Evolutionary conservation across 2,888 invertebrate species (phyloP), one percentile per base, ranked within the genome.

Genomic region (Pycnomerus fuliginosus): DNA sequence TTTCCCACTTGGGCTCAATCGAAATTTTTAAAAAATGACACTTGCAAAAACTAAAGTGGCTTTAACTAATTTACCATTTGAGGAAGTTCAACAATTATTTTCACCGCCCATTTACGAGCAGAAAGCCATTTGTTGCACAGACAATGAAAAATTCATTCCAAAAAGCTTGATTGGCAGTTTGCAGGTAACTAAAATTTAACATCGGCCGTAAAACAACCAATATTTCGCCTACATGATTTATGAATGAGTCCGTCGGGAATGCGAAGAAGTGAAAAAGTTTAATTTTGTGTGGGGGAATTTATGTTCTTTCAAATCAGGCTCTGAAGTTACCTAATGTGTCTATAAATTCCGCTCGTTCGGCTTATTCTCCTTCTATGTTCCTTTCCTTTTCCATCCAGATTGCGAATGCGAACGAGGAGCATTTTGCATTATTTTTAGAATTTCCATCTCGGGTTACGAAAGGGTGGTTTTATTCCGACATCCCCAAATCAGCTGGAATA

Each of bases 181-280:
- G n/a, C n/a, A n/a, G n/a, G n/a, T n/a, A n/a, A n/a, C n/a, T n/a
- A n/a, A n/a, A n/a, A n/a, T n/a, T n/a, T n/a, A n/a, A n/a, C n/a
- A n/a, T n/a, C n/a, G n/a, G n/a, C n/a, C n/a, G n/a, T n/a, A n/a
- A n/a, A n/a, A n/a, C n/a, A n/a, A 48, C 29, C 47, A 42, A 56
- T 51, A 55, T 55, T 55, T 52, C 43, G 41, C 43, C 22, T 46
- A 32, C 47, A 55, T 61, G 61, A 64, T 64, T 61, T 64, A 64
- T 60, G 58, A 55, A 56, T 52, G 52, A 47, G 50, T 52, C 56
- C 46, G 50, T 48, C 40, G 58, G 56, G 52, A 47, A 52, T 46
- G 50, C 40, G 44, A 54, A 52, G 55, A 57, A 60, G 61, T 56
- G 61, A 63, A 64, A 64, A 65, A 65, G 58, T 64, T 65, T 61